Conservation (phyloP, 2,888 invertebrate species). For the Lithophane socia region DNA sequence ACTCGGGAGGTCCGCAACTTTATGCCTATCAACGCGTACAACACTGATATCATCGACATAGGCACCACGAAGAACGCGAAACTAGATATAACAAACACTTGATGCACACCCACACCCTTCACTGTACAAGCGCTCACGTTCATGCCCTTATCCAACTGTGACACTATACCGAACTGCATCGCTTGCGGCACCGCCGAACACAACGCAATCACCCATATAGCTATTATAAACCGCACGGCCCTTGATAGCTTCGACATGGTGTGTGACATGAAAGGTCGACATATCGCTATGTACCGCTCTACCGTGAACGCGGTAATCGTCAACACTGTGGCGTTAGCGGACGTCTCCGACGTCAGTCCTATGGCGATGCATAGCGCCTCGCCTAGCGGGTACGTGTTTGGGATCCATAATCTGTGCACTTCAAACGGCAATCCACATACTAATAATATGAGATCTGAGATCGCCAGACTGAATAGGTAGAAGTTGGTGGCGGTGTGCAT, state of each 20-base stretch:
- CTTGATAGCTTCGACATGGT: slow-evolving; percentile 96
- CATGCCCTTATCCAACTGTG: slow-evolving; percentile 83
- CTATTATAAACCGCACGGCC: slow-evolving; percentile 93
- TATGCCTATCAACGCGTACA: slow-evolving; percentile 94
- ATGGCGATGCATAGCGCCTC: slow-evolving; percentile 94
- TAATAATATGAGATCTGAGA: slow-evolving; percentile 94
- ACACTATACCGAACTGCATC: slow-evolving; percentile 94
- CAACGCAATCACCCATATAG: slow-evolving; percentile 95
- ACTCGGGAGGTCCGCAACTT: slow-evolving; percentile 92
- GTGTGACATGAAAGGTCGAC: slow-evolving; percentile 95
- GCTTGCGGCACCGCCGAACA: slow-evolving; percentile 94
- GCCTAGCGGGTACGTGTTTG: slow-evolving; percentile 93
- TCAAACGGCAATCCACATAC: slow-evolving; percentile 95
- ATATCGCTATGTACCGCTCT: slow-evolving; percentile 96
- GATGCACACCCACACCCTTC: slow-evolving; percentile 90
- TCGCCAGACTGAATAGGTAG: slow-evolving; percentile 94
- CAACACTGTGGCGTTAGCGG: slow-evolving; percentile 95
- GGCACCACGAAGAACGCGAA: slow-evolving; percentile 96
- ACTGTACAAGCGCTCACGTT: slow-evolving; percentile 90
- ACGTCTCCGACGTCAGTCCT: slow-evolving; percentile 96
- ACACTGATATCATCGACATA: slow-evolving; percentile 95
- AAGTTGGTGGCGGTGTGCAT: slow-evolving; percentile 97
- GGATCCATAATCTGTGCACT: slow-evolving; percentile 94
- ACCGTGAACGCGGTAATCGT: slow-evolving; percentile 97
- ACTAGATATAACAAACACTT: slow-evolving; percentile 95